A percentile compares a stretch with the other conserved stretches of the same genome.
Conservation (phyloP, 1,140 invertebrate genomes). For the Drosophila triauraria region DNA sequence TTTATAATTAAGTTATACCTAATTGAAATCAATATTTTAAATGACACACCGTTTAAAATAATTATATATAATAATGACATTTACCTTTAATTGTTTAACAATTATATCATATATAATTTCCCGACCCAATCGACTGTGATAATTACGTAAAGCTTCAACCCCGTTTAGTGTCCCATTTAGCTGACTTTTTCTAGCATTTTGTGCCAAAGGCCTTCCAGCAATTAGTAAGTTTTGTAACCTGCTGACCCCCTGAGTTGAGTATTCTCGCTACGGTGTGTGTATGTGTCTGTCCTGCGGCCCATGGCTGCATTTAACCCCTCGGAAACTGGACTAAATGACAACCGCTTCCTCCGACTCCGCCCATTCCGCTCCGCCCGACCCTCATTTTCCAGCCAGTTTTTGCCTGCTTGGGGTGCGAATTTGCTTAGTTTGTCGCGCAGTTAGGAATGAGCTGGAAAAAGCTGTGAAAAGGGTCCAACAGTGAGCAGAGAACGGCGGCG, state of each 20-base stretch:
- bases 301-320: slow-evolving; percentile 65
- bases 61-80: background rate
- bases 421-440: slow-evolving; percentile 56
- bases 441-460: slow-evolving; percentile 32
- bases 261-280: slow-evolving; percentile 26
- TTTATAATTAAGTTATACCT: no score
- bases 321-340: slow-evolving; percentile 58
- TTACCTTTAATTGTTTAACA: background rate
- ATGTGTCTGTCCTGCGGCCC: slow-evolving; percentile 34
- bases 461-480: slow-evolving; percentile 48
- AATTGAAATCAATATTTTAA: background rate
- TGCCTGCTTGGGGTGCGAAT: slow-evolving; percentile 64
- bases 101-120: slow-evolving; percentile 7
- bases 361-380: background rate
- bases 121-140: background rate
- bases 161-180: slow-evolving; percentile 40
- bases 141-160: slow-evolving; percentile 1
- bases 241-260: slow-evolving; percentile 72
- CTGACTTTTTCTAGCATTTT: slow-evolving; percentile 46
- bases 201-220: slow-evolving; percentile 46
- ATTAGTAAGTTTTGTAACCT: slow-evolving; percentile 69
- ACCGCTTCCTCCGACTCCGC: slow-evolving; percentile 51
- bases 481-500: slow-evolving; percentile 1
- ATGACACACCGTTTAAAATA: background rate
- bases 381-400: slow-evolving; percentile 40